Base-by-base conservation (phyloP, 2,888 invertebrate genomes). In the Melipona beecheii region DNA sequence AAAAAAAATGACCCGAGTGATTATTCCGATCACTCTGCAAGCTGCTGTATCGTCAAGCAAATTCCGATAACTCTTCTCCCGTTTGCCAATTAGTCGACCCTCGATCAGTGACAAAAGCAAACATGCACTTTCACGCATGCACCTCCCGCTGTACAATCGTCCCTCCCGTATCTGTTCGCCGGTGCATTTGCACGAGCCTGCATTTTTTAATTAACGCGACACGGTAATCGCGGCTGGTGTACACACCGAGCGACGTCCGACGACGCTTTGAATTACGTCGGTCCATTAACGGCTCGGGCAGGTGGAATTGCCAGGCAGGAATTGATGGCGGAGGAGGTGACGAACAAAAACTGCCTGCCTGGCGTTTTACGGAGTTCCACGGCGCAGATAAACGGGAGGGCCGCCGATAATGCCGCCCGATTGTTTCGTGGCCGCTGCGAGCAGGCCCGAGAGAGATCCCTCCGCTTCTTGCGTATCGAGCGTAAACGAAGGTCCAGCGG, bases 341-440 rank as follows among this genome's bases (percentile, higher is more conserved):
- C 75, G 71, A 27, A 79, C 68, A 87, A 87, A 83, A 87, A 85
- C 72, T 65, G 65, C 69, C 70, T 43, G 31, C 65, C 58, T 78
- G 78, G 75, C 75, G 70, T 87, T 86, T 87, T 84, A 87, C 81
- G 79, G 71, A 66, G 64, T 78, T 73, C 66, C 75, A 21, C 43
- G 58, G 74, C 75, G 72, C 74, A 80, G 85, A 86, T 85, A 87
- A 87, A 85, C 85, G 83, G 70, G 72, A 43, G 43, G 68, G 79
- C 81, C 79, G 75, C 68, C 62, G 49, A 77, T 77, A 81, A 87
- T 86, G 24, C 56, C 36, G 31, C 79, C 79, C 69, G 75, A 81
- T 71, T 85, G 78, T 84, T 85, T 77, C 75, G 69, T 75, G 60
- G 58, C 71, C 17, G 31, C 31, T 31, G 15, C 11, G 5, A n/a